Conservation (phyloP, 2,113 vertebrate species). For the Dryoscopus gambensis region DNA sequence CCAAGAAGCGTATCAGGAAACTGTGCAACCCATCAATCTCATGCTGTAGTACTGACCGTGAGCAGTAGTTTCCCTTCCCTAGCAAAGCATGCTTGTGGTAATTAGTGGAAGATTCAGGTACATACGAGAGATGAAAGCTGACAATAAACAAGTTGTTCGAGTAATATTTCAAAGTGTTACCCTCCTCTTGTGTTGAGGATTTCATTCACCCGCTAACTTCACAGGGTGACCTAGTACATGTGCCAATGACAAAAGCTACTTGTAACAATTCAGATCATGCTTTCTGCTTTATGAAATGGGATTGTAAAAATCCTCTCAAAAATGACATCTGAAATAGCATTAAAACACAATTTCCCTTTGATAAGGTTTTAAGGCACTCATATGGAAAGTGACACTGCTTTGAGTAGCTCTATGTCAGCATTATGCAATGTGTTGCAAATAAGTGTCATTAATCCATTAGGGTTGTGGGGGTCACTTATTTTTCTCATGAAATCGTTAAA, state of each 20-base stretch:
- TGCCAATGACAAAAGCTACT: constrained; percentile 69
- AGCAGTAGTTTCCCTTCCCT: neutral
- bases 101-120: neutral
- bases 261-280: constrained; percentile 69
- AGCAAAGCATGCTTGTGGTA: neutral
- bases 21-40: neutral
- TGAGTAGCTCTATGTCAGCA: constrained; percentile 69
- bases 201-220: constrained; percentile 38
- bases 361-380: constrained; percentile 75
- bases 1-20: neutral
- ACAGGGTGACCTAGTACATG: constrained; percentile 40
- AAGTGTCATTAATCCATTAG: constrained; percentile 77
- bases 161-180: neutral
- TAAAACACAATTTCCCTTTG: constrained; percentile 73
- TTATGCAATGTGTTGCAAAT: constrained; percentile 69
- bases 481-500: constrained; percentile 77
- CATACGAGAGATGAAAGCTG: neutral
- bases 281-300: constrained; percentile 70
- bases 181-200: neutral
- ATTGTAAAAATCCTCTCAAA: constrained; percentile 76
- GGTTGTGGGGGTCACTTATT: constrained; percentile 81
- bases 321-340: constrained; percentile 76
- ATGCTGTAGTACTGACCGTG: neutral
- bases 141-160: neutral
- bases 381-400: constrained; percentile 69